Evolutionary conservation across 2,888 invertebrate genomes (phyloP), one percentile per base, ranked within the genome.

Genomic region (Ferrisia virgata): DNA sequence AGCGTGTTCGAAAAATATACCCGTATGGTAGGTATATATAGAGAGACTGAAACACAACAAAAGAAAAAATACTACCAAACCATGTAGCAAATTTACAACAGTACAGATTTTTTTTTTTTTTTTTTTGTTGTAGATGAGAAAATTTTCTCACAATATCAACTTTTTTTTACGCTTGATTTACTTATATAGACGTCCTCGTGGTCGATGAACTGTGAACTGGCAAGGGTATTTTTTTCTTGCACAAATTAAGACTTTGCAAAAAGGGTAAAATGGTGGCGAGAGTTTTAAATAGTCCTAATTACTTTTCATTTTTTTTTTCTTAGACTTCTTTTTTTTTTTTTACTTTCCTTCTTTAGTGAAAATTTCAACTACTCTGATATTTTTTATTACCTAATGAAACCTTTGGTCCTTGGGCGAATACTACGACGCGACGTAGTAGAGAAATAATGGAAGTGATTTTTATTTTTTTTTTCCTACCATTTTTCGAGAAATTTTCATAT

Each of bases 141-240:
- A 72, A 72, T 72, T 72, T 64, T 64, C 58, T 72, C 72, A 72
- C 72, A 33, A 33, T 72, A 33, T 72, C 72, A 72, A 72, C 72
- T 72, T 72, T 72, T 64, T 64, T 72, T 72, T 25, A 33, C 31
- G 72, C 33, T 36, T 72, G 36, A n/a, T 72, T 72, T 36, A 72
- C 33, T 33, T 33, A 72, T 64, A 64, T n/a, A 72, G 72, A 64
- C 58, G 58, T 64, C 72, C n/a, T 33, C 33, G 31, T 36, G 72
- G 72, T 72, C 72, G 72, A 72, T 72, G 72, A 72, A 72, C 72
- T 33, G 72, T 72, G 28, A 72, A 72, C 72, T 72, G 72, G 72
- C 11, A 18, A 33, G 69, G n/a, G 15, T 13, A 3, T 36, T 72
- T 72, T 72, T 72, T 33, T 33, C 72, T 25, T 28, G 22, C 28